Conservation (phyloP, 2,888 invertebrate species). For the Adelphocoris suturalis region DNA sequence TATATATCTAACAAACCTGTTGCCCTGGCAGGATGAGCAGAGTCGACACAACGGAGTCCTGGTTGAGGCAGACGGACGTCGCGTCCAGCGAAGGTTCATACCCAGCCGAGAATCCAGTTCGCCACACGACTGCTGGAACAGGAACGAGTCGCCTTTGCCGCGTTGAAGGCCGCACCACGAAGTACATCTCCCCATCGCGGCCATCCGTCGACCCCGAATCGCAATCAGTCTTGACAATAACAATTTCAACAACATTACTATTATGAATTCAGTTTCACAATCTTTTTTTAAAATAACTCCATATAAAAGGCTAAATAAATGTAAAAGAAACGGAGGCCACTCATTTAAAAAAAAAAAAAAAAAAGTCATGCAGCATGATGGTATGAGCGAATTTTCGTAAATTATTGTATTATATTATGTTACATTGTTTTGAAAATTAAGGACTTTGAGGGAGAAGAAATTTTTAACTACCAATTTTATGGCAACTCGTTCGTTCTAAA, state of each 20-base stretch:
- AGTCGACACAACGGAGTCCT: slow-evolving; percentile 86
- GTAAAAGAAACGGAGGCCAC: no score
- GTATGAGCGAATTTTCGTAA: no score
- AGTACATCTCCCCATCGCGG: slow-evolving; percentile 91
- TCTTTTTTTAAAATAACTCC: no score
- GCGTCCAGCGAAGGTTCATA: slow-evolving; percentile 92
- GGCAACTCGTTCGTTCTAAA: no score
- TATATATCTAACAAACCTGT: slow-evolving; percentile 79
- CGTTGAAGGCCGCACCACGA: slow-evolving; percentile 89
- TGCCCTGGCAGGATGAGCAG: slow-evolving; percentile 92
- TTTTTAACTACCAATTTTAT: no score
- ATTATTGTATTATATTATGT: no score
- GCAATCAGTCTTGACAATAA: slow-evolving; percentile 85
- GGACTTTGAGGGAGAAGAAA: no score
- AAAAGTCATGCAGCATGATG: no score
- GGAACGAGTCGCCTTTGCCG: slow-evolving; percentile 89
- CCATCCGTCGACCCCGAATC: slow-evolving; percentile 86
- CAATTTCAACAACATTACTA: slow-evolving; percentile 78
- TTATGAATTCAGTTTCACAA: no score
- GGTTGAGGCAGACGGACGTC: slow-evolving; percentile 89
- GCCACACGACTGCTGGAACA: slow-evolving; percentile 90
- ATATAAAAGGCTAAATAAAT: no score
- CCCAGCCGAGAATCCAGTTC: slow-evolving; percentile 88
- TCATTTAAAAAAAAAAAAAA: no score
- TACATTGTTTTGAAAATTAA: no score